Evolutionary conservation across 2,113 vertebrate species (phyloP), one percentile per base, ranked within the genome.

Genomic region (Chaenocephalus aceratus): DNA sequence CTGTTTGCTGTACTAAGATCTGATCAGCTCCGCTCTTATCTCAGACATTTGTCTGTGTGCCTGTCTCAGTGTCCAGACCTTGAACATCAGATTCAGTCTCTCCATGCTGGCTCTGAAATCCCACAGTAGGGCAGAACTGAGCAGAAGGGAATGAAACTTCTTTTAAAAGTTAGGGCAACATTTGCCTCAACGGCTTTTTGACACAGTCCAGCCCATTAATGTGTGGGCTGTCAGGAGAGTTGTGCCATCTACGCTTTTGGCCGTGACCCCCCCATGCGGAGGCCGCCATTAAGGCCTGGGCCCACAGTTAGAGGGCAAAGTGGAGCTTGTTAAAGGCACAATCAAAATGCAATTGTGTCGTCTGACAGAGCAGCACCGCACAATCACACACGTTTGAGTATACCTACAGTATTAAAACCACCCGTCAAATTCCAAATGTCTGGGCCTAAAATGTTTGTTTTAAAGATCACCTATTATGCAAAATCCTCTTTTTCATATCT

Each of bases 1-100:
- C 77, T 92, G 92, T 0, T 93, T 87, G 0, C 84, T 93, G 72
- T 88, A 89, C 44, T 88, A 80, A 48, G 95, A 96, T 87, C 93
- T 93, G 82, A 96, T 96, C 81, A 94, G 90, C 82, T 92, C 93
- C 56, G 61, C 94, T 70, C 93, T 91, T 82, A 96, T 95, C 89
- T 95, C 93, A 64, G 94, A 93, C 0, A 94, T 95, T 75, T 95
- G 94, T 93, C 91, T 95, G 89, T 91, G 91, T 72, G 92, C 88
- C 8, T 95, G 92, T 66, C 93, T 89, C 72, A 93, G 85, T 72
- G 94, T 94, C 30, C 94, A 94, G 48, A 95, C 91, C 0, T 93
- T 93, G 13, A 95, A 94, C 94, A 94, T 95, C 71, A 95, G 80
- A 85, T 75, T 21, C 6, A 74, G 91, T 68, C 92, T 85, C 82